Base-by-base conservation (phyloP, 2,888 invertebrate genomes). In the Tethea ocularis region DNA sequence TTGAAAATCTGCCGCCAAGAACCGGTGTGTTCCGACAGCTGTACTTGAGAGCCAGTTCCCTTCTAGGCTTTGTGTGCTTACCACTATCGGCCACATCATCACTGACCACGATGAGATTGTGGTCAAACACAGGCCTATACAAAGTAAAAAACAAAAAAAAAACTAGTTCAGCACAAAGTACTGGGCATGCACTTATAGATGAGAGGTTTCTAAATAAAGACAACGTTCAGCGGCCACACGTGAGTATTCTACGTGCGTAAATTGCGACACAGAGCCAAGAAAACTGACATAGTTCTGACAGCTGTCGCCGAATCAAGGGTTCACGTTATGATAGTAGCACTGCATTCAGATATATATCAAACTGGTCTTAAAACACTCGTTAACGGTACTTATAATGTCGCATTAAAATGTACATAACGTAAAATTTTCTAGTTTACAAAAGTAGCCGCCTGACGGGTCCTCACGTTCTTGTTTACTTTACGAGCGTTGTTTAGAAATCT, bases 321-420 rank as follows among this genome's bases (percentile, higher is more conserved):
- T 73, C 59, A 66, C 65, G 75, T 69, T 63, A 68, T 67, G 59
- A 59, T 63, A 75, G 74, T 54, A 61, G 56, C 26, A 54, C 56
- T 26, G 29, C 57, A 79, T 72, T 62, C 59, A 59, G 78, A 79
- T 77, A 63, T 61, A 51, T 74, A 79, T 80, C 78, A 78, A 75
- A 74, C 72, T 64, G 72, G 72, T 72, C 72, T 67, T 70, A 78
- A 71, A 69, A 63, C 68, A 71, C 63, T 81, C 75, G 74, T 78
- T 79, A 83, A 83, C 82, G 75, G 79, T 82, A 69, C 71, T 75
- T 81, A 74, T 84, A 85, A 86, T 83, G 74, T 74, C 74, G 64
- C 83, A 87, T 86, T 84, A 83, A 84, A 85, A 87, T 86, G 84
- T 78, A 80, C 71, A 77, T 81, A 82, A 77, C 78, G 79, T 84